Base-by-base conservation (phyloP, 2,888 invertebrate species). In the Pollenia labialis region DNA sequence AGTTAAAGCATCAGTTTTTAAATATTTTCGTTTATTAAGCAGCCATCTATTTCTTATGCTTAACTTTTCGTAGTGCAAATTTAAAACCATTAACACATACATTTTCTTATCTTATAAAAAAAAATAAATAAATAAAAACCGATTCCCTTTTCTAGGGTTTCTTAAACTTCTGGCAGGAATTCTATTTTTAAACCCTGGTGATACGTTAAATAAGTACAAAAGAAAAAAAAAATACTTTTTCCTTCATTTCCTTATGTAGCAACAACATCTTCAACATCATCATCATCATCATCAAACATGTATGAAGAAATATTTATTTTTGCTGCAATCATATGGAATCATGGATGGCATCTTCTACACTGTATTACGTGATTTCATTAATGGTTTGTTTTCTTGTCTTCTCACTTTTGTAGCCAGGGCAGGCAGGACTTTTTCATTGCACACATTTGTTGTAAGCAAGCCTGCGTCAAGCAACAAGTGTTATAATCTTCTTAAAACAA, bases 291-390 rank as follows among this genome's bases (percentile, higher is more conserved):
- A 54, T 68, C 68, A 68, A 69, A 76, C 75, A 60, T 82, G 69
- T 69, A 69, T 75, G 68, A 23, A 44, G 68, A 23, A 44, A 58
- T 74, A 46, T 64, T 64, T 32, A 64, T 46, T 48, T 46, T 54
- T 46, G 18, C 32, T 72, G 58, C 54, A 68, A 81, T 80, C 71
- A 71, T 32, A 62, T 44, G 62, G 44, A 71, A 80, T 71, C 79
- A 80, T 71, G 69, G 69, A 42, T 80, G 48, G 60, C 68, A 69
- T 82, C 50, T 75, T 52, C 54, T 69, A 23, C 46, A 81, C 81
- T 74, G 81, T 81, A 74, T 87, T 87, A 87, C 87, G 87, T 87
- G 87, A 84, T 87, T 87, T 87, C 81, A 87, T 87, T 87, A 87
- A 54, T 68, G 64, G 46, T 42, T 72, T 56, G 40, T 72, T 42